Conservation (phyloP, 1,140 invertebrate species). For the Drosophila sechellia region DNA sequence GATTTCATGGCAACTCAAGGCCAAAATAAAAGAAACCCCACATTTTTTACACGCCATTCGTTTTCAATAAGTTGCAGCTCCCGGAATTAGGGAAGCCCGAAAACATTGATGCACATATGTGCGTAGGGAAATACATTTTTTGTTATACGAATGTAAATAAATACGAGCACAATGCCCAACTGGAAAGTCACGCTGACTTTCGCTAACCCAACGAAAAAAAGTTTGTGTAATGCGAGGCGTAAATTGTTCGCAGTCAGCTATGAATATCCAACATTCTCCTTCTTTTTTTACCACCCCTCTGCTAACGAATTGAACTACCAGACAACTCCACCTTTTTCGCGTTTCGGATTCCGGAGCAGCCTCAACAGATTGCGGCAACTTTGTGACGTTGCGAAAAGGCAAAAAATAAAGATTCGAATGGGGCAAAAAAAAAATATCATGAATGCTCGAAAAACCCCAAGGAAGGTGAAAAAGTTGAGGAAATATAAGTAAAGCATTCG, state of each 20-base stretch:
- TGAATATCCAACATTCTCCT: conserved; percentile 27
- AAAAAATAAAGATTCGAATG: conserved; percentile 16
- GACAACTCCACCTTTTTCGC: conserved; percentile 78
- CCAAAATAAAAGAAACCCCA: conserved; percentile 10
- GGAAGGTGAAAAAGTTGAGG: conserved; percentile 37
- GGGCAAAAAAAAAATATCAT: conserved; percentile 16
- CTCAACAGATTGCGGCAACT: conserved; percentile 68
- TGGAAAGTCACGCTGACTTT: conserved; percentile 72
- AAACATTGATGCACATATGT: conserved; percentile 37
- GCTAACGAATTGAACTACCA: conserved; percentile 78
- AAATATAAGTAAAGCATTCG: conserved; percentile 53
- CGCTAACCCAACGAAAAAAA: conserved; percentile 50
- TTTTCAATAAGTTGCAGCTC: conserved; percentile 71
- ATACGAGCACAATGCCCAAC: conserved; percentile 17
- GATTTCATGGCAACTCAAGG: conserved; percentile 34
- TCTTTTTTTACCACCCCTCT: conserved; percentile 13
- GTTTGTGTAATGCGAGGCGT: conserved; percentile 68
- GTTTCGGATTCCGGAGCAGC: conserved; percentile 51
- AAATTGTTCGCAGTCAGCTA: conserved; percentile 65
- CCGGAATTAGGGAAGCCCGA: conserved; percentile 64
- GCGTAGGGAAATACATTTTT: conserved; percentile 20
- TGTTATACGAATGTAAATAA: conserved; percentile 34
- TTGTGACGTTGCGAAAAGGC: conserved; percentile 59
- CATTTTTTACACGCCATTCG: conserved; percentile 78
- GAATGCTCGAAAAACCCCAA: conserved; percentile 29